These are phyloP conservation scores for Pipistrellus pygmaeus DNA, from an alignment of 2,797 vertebrate genomes.

Conservation along the genomic window DNA sequence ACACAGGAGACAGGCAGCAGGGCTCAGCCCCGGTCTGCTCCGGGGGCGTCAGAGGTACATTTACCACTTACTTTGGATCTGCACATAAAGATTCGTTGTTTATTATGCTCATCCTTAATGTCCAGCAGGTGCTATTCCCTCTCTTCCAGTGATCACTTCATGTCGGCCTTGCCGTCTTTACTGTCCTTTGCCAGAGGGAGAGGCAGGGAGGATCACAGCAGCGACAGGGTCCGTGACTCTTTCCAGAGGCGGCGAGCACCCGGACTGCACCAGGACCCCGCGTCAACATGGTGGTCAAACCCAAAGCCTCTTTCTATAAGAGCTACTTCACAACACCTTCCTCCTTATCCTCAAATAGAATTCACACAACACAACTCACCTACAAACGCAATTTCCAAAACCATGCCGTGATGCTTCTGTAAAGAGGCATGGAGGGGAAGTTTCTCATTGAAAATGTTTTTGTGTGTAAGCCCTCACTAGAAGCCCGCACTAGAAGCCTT, in stretches of 20 bases:
- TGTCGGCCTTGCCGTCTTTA: fast-evolving
- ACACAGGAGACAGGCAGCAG: neutral
- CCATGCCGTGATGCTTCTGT: fast-evolving
- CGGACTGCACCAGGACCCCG: neutral
- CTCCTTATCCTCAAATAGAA: neutral
- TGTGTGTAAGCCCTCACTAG: fast-evolving
- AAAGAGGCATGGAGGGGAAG: neutral
- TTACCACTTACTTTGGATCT: too few relatives aligned
- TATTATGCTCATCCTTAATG: neutral
- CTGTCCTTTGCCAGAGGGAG: neutral
- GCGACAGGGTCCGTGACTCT: neutral
- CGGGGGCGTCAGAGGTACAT: neutral
- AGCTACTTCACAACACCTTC: fast-evolving
- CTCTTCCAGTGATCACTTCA: neutral
- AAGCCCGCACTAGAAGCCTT: neutral
- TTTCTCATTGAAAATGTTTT: neutral
- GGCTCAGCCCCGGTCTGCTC: neutral
- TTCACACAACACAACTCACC: fast-evolving
- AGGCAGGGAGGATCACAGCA: neutral
- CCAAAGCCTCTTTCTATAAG: neutral
- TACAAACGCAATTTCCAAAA: neutral
- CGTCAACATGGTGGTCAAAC: neutral
- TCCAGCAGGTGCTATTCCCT: neutral
- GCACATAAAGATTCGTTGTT: neutral
- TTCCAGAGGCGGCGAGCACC: neutral